Conservation (phyloP, 2,113 vertebrate species). For the Cyanoramphus novaezelandiae region DNA sequence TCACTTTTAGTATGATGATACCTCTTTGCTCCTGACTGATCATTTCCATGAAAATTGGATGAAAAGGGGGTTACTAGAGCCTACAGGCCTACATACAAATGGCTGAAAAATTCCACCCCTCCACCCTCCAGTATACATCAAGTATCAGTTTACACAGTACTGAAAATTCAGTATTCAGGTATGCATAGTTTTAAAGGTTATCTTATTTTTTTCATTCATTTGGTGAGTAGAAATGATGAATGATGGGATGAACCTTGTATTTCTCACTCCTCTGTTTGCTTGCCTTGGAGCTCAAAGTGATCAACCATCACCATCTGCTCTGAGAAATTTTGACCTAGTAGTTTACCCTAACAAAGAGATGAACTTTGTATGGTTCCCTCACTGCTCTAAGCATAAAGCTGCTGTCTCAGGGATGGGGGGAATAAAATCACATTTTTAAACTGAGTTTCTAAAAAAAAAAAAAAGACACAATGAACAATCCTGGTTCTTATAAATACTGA, state of each 20-base stretch:
- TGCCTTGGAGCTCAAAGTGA: neutral
- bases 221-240: neutral
- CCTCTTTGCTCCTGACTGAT: conserved; percentile 28
- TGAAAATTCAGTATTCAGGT: neutral
- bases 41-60: neutral
- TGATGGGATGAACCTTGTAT: neutral
- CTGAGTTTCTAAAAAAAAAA: neutral
- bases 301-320: neutral
- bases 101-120: neutral
- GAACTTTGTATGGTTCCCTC: neutral
- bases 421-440: neutral
- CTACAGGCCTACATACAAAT: neutral
- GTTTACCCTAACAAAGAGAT: neutral
- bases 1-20: conserved; percentile 13
- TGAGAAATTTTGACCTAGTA: neutral
- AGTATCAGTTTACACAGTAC: neutral
- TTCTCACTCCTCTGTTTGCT: neutral
- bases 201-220: neutral
- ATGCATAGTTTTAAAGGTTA: neutral
- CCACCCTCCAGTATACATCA: neutral
- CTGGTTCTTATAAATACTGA: neutral
- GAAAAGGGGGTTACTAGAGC: neutral
- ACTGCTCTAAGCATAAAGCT: neutral
- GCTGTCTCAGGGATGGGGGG: neutral
- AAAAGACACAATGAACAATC: neutral